Evolutionary conservation across 2,888 invertebrate species (phyloP).

Genomic region (Micoletzkya japonica): DNA sequence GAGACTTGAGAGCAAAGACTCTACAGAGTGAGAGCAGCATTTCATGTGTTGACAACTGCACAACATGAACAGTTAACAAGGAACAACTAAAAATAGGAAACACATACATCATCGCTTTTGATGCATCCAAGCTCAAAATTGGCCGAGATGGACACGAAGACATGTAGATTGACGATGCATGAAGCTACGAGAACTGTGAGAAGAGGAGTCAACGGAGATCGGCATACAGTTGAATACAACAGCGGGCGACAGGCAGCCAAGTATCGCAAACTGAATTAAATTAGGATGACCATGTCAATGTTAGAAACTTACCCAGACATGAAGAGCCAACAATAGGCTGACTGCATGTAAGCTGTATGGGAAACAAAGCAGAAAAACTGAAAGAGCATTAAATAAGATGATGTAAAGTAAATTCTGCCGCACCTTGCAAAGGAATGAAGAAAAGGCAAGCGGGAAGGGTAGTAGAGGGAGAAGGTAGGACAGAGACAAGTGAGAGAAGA

Average conservation of each 20-base stretch:
- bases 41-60: neutral
- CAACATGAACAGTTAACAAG: no score
- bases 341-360: slow-evolving; percentile 48
- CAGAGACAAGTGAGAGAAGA: slow-evolving; percentile 40
- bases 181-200: slow-evolving; percentile 33
- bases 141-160: slow-evolving; percentile 35
- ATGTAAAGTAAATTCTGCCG: neutral
- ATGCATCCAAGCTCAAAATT: slow-evolving; percentile 33
- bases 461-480: slow-evolving; percentile 15
- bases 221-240: slow-evolving; percentile 38
- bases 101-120: slow-evolving; percentile 35
- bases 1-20: neutral
- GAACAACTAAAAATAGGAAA: neutral
- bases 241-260: slow-evolving; percentile 44
- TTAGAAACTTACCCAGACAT: slow-evolving; percentile 41
- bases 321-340: slow-evolving; percentile 56
- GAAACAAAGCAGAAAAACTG: slow-evolving; percentile 44
- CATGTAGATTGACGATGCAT: slow-evolving; percentile 39
- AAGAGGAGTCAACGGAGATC: slow-evolving; percentile 36
- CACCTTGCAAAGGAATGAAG: slow-evolving; percentile 44
- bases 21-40: no score
- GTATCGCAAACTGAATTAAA: slow-evolving; percentile 38
- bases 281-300: neutral
- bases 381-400: slow-evolving; percentile 8
- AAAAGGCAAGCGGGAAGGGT: slow-evolving; percentile 25